phyloP scores from a whole-genome alignment of 2,113 vertebrate species.

The Aplodontia rufa region DNA sequence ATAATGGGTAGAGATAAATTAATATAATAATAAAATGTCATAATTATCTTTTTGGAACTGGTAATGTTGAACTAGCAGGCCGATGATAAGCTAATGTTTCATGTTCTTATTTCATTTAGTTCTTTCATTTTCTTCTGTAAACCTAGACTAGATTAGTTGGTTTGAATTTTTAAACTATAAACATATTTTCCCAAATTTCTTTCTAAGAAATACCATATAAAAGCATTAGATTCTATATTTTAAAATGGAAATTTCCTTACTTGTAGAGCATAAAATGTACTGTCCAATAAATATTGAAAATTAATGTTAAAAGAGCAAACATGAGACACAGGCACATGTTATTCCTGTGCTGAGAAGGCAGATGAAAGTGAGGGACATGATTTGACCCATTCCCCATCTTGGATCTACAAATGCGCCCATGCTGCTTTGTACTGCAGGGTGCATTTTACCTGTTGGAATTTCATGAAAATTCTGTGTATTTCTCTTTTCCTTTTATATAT shows the following conservation, averaged over 20 bases:
- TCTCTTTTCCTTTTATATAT: background rate
- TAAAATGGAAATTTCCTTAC: background rate
- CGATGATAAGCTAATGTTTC: background rate
- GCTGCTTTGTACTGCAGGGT: background rate
- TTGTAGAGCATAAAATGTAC: background rate
- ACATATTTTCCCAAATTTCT: background rate
- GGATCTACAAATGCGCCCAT: background rate
- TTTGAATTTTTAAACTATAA: background rate
- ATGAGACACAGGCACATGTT: background rate
- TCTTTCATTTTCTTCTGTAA: background rate
- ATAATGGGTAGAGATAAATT: background rate
- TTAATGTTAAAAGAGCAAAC: slow-evolving; percentile 5
- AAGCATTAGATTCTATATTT: background rate
- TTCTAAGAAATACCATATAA: background rate
- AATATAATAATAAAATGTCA: background rate
- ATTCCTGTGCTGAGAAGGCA: background rate
- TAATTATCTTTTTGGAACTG: background rate
- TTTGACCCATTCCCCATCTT: background rate
- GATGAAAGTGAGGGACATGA: background rate
- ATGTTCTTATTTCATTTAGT: background rate
- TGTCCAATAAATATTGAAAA: background rate
- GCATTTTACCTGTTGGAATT: background rate
- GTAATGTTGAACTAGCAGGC: background rate
- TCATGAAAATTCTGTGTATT: background rate
- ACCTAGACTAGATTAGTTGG: background rate